Evolutionary conservation across 2,797 vertebrate genomes (phyloP), one percentile per base, ranked within the genome.

Genomic region (Sylvilagus floridanus): DNA sequence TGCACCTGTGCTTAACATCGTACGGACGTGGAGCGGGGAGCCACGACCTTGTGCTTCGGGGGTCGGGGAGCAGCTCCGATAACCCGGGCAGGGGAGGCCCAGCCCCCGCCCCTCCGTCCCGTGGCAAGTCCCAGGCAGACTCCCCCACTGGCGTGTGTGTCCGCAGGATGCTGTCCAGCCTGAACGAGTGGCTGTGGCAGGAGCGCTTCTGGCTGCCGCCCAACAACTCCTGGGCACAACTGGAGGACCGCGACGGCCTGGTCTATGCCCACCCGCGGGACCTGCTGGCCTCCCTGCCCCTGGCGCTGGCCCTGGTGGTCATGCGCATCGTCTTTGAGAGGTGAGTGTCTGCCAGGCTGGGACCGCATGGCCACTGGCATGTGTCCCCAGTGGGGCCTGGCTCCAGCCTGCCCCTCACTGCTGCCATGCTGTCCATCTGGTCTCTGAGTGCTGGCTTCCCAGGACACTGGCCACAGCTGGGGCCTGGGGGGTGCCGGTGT

Each of bases 111-210:
- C 42, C 42, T 1, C 42, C 8, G 8, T 47, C 42, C 42, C 8
- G 42, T 47, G 42, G 42, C 42, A 5, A 42, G 42, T 4, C 1
- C 24, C 12, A 0, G 13, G 54, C 1, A 7, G 5, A 32, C 37
- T n/a, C 72, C 26, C 24, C 6, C 10, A 76, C 57, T 0, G 8
- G 71, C 22, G 11, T 12, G 0, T 78, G 22, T 94, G 42, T 90
- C 93, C 35, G 4, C 79, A 97, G 97, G 91, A 97, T 97, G 97
- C 69, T 93, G 93, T 88, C 90, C n/a, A 26, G 69, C 50, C 57
- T 97, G 71, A 95, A 9, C 1, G 69, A 95, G 28, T 97, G 96
- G 96, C 54, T 97, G 10, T 97, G 97, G 97, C 73, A 95, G 35
- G 95, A 97, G 1, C 72, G 2, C 30, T 30, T 96, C 57, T 97